Base-by-base conservation (phyloP, 2,797 vertebrate species). In the Pampus argenteus region DNA sequence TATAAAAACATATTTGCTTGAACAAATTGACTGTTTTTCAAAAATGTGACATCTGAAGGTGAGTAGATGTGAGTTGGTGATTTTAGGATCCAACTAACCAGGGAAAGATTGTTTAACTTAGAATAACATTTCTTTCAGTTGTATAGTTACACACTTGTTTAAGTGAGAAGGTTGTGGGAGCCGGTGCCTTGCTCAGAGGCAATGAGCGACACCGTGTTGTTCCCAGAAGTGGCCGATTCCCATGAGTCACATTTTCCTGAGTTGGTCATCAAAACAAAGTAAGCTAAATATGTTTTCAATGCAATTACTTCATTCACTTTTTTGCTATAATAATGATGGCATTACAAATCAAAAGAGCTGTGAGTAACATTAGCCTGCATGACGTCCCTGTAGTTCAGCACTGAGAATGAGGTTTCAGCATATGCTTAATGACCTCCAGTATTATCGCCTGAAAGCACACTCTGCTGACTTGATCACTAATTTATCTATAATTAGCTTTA, bases 401-500 rank as follows among this genome's bases (percentile, higher is more conserved):
- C 51, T 6, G 54, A 63, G 67, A 73, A 68, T 59, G 76, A 90
- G 61, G 72, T 42, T 75, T 88, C 82, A 87, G 84, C 77, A 79
- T 44, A 81, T 56, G 71, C 78, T 85, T 88, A 92, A 93, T 78
- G 79, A 81, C 81, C 76, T 88, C 71, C 56, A 84, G 66, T 75
- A 83, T 85, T 63, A 82, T 74, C 8, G 62, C 78, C 86, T 84
- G 62, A 79, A 72, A 89, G 86, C 86, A 74, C 70, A 77, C 76
- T 86, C 65, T 87, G 82, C 80, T 90, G 83, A 88, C 83, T 76
- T 78, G 71, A 87, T 86, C 79, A 20, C 70, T 86, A 71, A 91
- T 89, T 86, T 58, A 80, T 86, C 72, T 74, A 89, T 90, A 89
- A 92, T 92, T 78, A 83, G 70, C 75, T 84, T 76, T 81, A 80